phyloP scores from a whole-genome alignment of 1,140 invertebrate genomes.

The Conopomorpha cramerella region DNA sequence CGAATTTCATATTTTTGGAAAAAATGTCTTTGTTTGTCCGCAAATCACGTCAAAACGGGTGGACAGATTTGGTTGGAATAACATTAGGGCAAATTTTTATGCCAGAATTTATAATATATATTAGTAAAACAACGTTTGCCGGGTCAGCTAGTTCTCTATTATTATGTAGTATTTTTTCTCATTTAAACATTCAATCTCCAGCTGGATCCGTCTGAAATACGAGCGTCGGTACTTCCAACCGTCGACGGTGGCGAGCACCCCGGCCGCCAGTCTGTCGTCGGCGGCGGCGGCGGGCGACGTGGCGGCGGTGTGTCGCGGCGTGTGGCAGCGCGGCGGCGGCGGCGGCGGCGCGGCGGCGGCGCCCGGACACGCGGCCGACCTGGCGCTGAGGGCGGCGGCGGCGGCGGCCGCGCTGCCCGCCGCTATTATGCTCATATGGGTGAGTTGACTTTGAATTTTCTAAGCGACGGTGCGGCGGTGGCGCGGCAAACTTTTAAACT shows the following conservation, averaged over 20 bases:
- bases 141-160: too few relatives aligned
- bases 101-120: slow-evolving; percentile 3
- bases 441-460: too few relatives aligned
- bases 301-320: slow-evolving; percentile 15
- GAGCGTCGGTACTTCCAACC: slow-evolving; percentile 38
- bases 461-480: too few relatives aligned
- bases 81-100: too few relatives aligned
- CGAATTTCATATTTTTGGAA: too few relatives aligned
- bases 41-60: too few relatives aligned
- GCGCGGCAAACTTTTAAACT: too few relatives aligned
- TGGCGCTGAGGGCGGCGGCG: slow-evolving; percentile 83
- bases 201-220: slow-evolving; percentile 47
- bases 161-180: too few relatives aligned
- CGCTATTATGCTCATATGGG: slow-evolving; percentile 92
- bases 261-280: slow-evolving; percentile 18
- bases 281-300: slow-evolving; percentile 23
- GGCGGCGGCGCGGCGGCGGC: slow-evolving; percentile 16
- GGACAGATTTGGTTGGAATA: too few relatives aligned
- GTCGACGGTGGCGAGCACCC: slow-evolving; percentile 5
- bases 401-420: slow-evolving; percentile 87
- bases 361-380: slow-evolving; percentile 72
- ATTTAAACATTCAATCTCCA: too few relatives aligned
- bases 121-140: too few relatives aligned
- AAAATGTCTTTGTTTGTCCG: too few relatives aligned
- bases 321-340: slow-evolving; percentile 22